phyloP scores from a whole-genome alignment of 2,888 invertebrate genomes.

The Candidula unifasciata region DNA sequence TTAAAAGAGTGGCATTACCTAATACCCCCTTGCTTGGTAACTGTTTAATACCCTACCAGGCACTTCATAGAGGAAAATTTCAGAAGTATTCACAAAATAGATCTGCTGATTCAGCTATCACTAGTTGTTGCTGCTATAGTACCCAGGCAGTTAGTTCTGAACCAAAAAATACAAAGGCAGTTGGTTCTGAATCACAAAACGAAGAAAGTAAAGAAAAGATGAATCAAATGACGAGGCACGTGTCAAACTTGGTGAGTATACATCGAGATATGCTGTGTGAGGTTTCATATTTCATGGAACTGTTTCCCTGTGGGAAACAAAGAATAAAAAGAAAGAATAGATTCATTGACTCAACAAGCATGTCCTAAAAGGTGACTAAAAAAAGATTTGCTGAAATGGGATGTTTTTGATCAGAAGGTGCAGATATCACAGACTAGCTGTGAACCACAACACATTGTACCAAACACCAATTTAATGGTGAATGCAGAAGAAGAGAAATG shows the following conservation, averaged over 20 bases:
- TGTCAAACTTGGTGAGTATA: constrained; percentile 21
- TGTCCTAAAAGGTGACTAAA: too few species aligned
- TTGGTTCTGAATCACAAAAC: neutral
- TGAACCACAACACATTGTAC: too few species aligned
- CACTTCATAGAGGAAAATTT: neutral
- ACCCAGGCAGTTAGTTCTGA: neutral
- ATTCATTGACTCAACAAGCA: too few species aligned
- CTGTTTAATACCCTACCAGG: neutral
- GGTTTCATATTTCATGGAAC: too few species aligned
- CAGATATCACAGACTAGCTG: too few species aligned
- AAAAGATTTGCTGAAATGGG: too few species aligned
- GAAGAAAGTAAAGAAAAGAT: neutral
- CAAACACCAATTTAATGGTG: too few species aligned
- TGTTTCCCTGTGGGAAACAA: too few species aligned
- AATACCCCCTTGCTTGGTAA: neutral
- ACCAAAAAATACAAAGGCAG: neutral
- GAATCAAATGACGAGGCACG: neutral
- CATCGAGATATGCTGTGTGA: neutral
- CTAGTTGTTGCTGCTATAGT: neutral
- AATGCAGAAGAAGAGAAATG: too few species aligned
- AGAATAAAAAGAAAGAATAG: too few species aligned
- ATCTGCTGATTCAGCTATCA: too few species aligned
- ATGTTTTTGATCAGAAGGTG: too few species aligned
- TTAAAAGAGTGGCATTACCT: neutral
- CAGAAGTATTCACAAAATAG: neutral